Evolutionary conservation across 2,113 vertebrate genomes (phyloP).

Genomic region (Gambusia holbrooki): DNA sequence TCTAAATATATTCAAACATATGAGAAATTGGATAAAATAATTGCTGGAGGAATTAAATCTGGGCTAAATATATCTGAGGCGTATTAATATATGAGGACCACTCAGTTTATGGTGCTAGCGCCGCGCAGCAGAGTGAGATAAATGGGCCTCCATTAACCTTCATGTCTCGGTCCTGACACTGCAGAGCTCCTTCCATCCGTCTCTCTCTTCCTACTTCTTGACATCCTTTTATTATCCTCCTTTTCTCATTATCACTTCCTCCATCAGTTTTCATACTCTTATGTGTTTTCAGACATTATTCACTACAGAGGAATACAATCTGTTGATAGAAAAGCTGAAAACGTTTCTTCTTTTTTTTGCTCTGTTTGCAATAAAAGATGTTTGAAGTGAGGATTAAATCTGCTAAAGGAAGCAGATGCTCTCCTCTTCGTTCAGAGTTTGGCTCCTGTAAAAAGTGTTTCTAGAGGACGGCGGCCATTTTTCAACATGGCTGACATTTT

Average conservation of each 20-base stretch:
- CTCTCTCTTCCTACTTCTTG: conserved; percentile 39
- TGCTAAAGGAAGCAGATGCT: too few relatives aligned
- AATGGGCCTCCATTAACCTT: conserved; percentile 64
- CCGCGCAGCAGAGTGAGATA: conserved; percentile 37
- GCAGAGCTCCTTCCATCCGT: conserved; percentile 51
- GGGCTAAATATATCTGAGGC: background rate
- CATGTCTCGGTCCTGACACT: conserved; percentile 50
- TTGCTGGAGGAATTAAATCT: background rate
- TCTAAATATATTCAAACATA: background rate
- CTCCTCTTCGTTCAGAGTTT: too few relatives aligned
- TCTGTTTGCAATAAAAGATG: conserved; percentile 22
- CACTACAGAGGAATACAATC: background rate
- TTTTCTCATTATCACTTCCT: conserved; percentile 13
- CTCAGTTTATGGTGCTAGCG: background rate
- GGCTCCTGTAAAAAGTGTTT: too few relatives aligned
- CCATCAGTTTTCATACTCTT: background rate
- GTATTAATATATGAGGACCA: background rate
- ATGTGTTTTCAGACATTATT: background rate
- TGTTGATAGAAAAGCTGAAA: conserved; percentile 5
- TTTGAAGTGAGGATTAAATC: conserved; percentile 44
- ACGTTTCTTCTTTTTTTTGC: conserved; percentile 16
- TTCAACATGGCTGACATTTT: too few relatives aligned
- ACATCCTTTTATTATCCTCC: conserved; percentile 46
- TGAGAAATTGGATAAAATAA: background rate
- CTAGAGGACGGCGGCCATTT: too few relatives aligned